phyloP scores from a whole-genome alignment of 2,888 invertebrate species.

The Scelioninae gen. 1 region DNA sequence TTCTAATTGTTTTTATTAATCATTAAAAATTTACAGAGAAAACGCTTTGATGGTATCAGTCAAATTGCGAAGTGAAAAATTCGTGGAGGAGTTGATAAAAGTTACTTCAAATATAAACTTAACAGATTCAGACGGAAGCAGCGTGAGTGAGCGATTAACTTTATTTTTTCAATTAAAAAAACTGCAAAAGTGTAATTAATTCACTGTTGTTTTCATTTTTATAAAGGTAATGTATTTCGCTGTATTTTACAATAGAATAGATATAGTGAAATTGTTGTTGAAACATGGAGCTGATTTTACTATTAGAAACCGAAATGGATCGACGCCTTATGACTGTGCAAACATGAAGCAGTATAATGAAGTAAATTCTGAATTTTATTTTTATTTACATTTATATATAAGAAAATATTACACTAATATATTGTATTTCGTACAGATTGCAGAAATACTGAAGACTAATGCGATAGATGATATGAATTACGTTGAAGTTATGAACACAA shows the following conservation, averaged over 20 bases:
- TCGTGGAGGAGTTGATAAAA: constrained; percentile 86
- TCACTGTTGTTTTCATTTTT: constrained; percentile 27
- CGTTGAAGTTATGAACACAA: constrained; percentile 76
- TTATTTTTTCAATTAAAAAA: constrained; percentile 3
- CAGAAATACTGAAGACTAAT: constrained; percentile 71
- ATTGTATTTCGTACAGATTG: constrained; percentile 71
- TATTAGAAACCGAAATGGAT: constrained; percentile 85
- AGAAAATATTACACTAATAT: constrained; percentile 6
- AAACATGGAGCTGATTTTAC: constrained; percentile 85
- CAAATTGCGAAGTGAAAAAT: constrained; percentile 85
- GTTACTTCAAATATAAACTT: constrained; percentile 86
- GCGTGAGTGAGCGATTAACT: constrained; percentile 82
- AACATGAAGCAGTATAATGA: constrained; percentile 85
- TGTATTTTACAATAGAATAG: constrained; percentile 86
- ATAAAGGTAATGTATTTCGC: constrained; percentile 88
- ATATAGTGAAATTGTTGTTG: constrained; percentile 86
- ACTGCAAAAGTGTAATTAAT: constrained; percentile 5
- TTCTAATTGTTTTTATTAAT: neutral
- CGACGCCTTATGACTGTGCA: constrained; percentile 86
- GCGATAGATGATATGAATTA: constrained; percentile 59
- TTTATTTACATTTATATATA: neutral
- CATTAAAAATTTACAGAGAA: constrained; percentile 81
- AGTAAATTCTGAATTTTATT: constrained; percentile 76
- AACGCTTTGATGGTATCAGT: constrained; percentile 88
- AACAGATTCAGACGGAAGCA: constrained; percentile 87